Conservation (phyloP, 2,797 vertebrate species). For the Propithecus deckenii region DNA sequence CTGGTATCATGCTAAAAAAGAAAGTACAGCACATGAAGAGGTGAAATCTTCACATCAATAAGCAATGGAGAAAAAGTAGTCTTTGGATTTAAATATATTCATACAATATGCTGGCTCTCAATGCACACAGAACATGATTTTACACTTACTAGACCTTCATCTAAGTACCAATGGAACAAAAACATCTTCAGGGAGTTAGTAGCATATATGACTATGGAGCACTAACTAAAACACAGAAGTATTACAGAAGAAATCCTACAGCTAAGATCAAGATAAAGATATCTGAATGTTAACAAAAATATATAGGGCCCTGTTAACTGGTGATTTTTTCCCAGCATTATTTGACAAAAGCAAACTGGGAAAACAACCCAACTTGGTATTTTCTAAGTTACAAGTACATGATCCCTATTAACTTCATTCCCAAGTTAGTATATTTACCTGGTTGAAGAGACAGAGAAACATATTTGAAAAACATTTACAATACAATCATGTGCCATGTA, state of each 20-base stretch:
- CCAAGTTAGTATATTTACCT: slow-evolving; percentile 40
- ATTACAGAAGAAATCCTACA: slow-evolving; percentile 1
- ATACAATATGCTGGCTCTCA: slow-evolving; percentile 13
- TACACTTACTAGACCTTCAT: slow-evolving; percentile 7
- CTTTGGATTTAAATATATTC: slow-evolving; percentile 36
- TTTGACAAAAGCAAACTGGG: slow-evolving; percentile 1
- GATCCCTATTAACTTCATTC: neutral
- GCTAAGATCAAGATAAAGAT: neutral
- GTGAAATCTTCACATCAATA: neutral
- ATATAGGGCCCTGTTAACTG: neutral
- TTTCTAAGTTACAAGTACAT: neutral
- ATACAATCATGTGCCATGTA: neutral
- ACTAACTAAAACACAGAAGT: slow-evolving; percentile 18
- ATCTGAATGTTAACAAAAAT: slow-evolving; percentile 32
- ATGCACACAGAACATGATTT: neutral
- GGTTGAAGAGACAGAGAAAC: neutral
- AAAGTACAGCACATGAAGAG: slow-evolving; percentile 25
- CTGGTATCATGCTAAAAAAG: slow-evolving; percentile 90
- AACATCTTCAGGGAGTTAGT: neutral
- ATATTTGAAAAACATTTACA: neutral
- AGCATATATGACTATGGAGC: neutral
- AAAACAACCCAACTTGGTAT: neutral
- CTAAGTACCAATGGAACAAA: slow-evolving; percentile 53
- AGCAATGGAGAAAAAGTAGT: slow-evolving; percentile 5
- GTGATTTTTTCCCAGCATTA: slow-evolving; percentile 6